Percentiles rank a stretch among this genome's conserved stretches.
Evolutionary conservation across 2,113 vertebrate genomes (phyloP).

Genomic region (Micronisus gabar): DNA sequence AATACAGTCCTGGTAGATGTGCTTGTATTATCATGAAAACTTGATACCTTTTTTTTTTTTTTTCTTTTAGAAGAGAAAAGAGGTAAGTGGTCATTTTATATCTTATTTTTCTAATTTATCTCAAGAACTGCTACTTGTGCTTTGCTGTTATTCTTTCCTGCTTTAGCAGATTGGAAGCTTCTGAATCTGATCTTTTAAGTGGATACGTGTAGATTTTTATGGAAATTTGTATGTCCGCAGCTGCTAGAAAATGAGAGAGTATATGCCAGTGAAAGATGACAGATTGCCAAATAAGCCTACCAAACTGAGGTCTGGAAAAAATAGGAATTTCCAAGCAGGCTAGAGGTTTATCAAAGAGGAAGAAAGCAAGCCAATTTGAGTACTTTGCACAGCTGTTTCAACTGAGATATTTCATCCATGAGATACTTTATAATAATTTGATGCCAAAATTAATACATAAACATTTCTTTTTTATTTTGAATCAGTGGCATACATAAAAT

Average conservation of each 20-base stretch:
- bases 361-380: not conserved
- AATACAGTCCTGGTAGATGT: not conserved
- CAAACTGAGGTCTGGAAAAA: conserved; percentile 3
- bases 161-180: not conserved
- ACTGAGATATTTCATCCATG: not conserved
- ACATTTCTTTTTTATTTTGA: not conserved
- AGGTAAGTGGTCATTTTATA: not conserved
- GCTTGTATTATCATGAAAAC: not conserved
- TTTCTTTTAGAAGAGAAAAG: not conserved
- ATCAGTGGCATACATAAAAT: not conserved
- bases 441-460: not conserved
- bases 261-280: not conserved
- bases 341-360: conserved; percentile 5
- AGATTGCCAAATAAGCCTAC: not conserved
- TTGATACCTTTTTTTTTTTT: not conserved
- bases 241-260: not conserved
- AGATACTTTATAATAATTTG: not conserved
- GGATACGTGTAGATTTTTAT: not conserved
- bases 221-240: not conserved
- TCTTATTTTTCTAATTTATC: not conserved
- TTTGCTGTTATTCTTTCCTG: not conserved
- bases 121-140: not conserved
- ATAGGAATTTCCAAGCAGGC: not conserved
- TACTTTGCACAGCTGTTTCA: conserved; percentile 54
- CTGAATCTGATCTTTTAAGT: not conserved